Evolutionary conservation across 2,888 invertebrate species (phyloP).

Genomic region (Altica lythri): DNA sequence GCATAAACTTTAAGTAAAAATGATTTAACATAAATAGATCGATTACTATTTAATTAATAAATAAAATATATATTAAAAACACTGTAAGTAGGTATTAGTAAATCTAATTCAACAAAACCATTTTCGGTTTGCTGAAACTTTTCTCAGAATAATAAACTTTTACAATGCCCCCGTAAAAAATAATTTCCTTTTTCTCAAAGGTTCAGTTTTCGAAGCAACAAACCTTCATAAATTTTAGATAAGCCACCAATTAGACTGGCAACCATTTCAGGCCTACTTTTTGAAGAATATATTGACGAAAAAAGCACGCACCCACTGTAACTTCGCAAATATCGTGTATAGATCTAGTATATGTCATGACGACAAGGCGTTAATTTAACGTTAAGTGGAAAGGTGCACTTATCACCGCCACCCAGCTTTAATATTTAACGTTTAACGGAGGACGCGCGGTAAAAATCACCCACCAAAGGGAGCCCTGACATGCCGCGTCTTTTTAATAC

Average conservation of each 20-base stretch:
- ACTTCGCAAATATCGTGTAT: constrained; percentile 50
- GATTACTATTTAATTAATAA: no score
- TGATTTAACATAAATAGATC: no score
- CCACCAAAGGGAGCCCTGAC: constrained; percentile 46
- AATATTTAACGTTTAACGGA: constrained; percentile 51
- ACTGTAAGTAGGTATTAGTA: no score
- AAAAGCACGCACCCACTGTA: constrained; percentile 53
- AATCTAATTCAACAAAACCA: no score
- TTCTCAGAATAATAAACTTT: constrained; percentile 9
- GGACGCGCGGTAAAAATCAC: neutral
- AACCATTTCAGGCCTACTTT: constrained; percentile 32
- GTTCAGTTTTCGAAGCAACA: constrained; percentile 10
- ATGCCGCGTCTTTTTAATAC: constrained; percentile 55
- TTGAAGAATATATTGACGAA: constrained; percentile 44
- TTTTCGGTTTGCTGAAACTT: no score
- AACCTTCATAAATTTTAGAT: constrained; percentile 38
- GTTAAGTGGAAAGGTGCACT: constrained; percentile 54
- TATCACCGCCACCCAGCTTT: constrained; percentile 55
- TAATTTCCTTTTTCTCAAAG: neutral
- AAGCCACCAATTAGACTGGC: constrained; percentile 38
- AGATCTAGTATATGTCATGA: constrained; percentile 39
- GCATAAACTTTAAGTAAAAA: no score
- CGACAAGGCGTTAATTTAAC: constrained; percentile 50
- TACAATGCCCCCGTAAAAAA: neutral
- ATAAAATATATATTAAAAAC: no score